phyloP scores from a whole-genome alignment of 2,113 vertebrate species.

The Plotosus lineatus region DNA sequence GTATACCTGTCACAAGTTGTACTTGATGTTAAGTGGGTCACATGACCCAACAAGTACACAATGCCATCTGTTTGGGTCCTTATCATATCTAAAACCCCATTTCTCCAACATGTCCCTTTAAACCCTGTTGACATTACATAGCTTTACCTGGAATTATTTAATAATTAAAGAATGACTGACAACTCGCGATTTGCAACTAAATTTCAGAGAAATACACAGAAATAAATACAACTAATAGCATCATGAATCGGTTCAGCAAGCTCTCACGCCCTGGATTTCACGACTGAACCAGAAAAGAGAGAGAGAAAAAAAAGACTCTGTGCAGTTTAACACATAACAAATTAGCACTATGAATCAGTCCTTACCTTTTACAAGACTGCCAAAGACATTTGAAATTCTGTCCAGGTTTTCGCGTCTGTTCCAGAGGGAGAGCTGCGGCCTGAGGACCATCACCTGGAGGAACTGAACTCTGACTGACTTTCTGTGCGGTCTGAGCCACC shows the following conservation, averaged over 20 bases:
- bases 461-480: constrained; percentile 77
- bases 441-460: constrained; percentile 75
- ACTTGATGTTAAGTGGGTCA: background rate
- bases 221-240: background rate
- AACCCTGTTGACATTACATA: background rate
- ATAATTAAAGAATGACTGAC: constrained; percentile 1
- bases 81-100: background rate
- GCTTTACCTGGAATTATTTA: background rate
- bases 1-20: background rate
- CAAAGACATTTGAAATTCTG: constrained; percentile 99
- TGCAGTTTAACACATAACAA: no score
- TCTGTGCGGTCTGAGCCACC: constrained; percentile 68
- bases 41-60: background rate
- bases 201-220: background rate
- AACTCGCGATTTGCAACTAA: background rate
- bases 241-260: background rate
- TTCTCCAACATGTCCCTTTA: background rate
- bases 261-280: no score
- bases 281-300: no score
- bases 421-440: constrained; percentile 69
- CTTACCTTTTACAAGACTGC: constrained; percentile 97
- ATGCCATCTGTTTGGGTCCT: background rate
- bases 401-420: constrained; percentile 87
- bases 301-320: no score
- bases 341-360: background rate